Base-by-base conservation (phyloP, 1,140 invertebrate genomes). In the Macrobrachium nipponense region DNA sequence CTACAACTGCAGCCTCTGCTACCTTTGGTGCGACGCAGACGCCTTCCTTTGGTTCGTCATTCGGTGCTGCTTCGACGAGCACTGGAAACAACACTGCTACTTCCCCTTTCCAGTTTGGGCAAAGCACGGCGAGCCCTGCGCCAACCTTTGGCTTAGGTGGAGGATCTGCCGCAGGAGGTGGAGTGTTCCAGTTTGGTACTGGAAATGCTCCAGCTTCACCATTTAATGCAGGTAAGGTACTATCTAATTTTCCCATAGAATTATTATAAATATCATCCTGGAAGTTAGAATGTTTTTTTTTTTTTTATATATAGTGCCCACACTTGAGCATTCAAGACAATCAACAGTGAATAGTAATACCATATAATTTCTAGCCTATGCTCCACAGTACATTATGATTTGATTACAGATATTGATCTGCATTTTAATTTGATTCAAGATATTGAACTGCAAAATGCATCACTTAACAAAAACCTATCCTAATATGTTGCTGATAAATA, bases 181-280 rank as follows among this genome's bases (percentile, higher is more conserved):
- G 23, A 70, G 68, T 70, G 68, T 70, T 70, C 68, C 68, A 70
- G 68, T 70, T 70, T 70, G 68, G 68, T 11, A 70, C 23, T 70
- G 68, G 17, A 14, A 70, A 70, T 43, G 23, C 68, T 15, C 68
- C 27, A 36, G 27, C 68, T 70, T 70, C 51, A 12, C 51, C 68
- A 23, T 70, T 70, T 43, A 70, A 70, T 70, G 68, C 68, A 70
- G 68, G 68, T 70, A 70, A 70, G 23, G 23, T 14, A n/a, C n/a
- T n/a, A 14, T 15, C 27, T 23, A 14, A 10, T 70, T 27, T 36
- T 36, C 27, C 27, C 27, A 2, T 36, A 36, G 27, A 4, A 36
- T 36, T 36, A 36, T 2, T 36, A 36, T n/a, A n/a, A n/a, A n/a
- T 36, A 36, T 36, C 27, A 36, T 36, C 27, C 27, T 36, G 27